phyloP scores from a whole-genome alignment of 2,113 vertebrate species.

The Embiotoca jacksoni region DNA sequence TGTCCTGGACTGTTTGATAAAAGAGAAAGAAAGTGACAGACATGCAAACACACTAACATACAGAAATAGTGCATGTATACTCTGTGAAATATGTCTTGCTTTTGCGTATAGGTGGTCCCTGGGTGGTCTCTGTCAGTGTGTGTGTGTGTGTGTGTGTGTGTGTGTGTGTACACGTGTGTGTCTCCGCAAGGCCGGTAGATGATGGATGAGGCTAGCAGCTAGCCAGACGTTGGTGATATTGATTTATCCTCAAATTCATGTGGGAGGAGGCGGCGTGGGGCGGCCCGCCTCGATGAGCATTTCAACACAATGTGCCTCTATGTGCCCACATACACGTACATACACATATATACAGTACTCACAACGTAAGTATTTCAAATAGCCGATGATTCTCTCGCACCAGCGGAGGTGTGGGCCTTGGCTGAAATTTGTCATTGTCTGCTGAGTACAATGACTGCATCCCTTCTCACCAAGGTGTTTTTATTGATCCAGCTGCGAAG shows the following conservation, averaged over 20 bases:
- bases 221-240: constrained; percentile 70
- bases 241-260: constrained; percentile 80
- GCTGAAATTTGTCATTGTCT: constrained; percentile 60
- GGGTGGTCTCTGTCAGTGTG: constrained; percentile 61
- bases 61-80: constrained; percentile 30
- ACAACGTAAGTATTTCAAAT: constrained; percentile 49
- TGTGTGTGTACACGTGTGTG: constrained; percentile 36
- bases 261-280: constrained; percentile 44
- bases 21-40: constrained; percentile 3
- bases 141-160: constrained; percentile 8
- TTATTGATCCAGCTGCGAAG: constrained; percentile 74
- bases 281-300: constrained; percentile 23
- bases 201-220: constrained; percentile 77
- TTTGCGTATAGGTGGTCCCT: constrained; percentile 45
- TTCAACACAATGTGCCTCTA: constrained; percentile 56
- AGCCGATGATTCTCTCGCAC: constrained; percentile 45
- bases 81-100: constrained; percentile 41
- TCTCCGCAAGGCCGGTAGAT: constrained; percentile 57
- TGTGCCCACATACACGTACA: constrained; percentile 9
- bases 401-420: constrained; percentile 30
- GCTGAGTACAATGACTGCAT: constrained; percentile 42
- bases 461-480: constrained; percentile 49
- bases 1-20: background rate
- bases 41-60: constrained; percentile 20
- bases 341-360: constrained; percentile 11